Conservation (phyloP, 2,113 vertebrate genomes). For the Brachionichthys hirsutus region DNA sequence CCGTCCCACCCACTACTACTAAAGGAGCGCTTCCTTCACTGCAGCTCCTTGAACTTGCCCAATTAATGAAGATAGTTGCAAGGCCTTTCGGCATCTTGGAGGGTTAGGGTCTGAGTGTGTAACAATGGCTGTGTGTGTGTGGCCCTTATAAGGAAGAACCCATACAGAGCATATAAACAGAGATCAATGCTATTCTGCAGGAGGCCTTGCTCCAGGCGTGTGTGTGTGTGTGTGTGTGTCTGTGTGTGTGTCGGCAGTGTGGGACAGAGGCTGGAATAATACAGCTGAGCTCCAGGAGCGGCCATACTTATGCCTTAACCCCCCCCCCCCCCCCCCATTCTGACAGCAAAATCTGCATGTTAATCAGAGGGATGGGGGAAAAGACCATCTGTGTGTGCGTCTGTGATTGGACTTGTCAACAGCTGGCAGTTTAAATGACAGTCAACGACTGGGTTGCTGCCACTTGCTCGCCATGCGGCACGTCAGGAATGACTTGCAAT, state of each 20-base stretch:
- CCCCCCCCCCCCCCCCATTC: conserved; percentile 43
- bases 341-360: conserved; percentile 66
- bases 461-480: conserved; percentile 67
- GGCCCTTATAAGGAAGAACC: conserved; percentile 74
- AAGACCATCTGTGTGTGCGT: conserved; percentile 17
- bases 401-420: conserved; percentile 69
- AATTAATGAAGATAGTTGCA: conserved; percentile 56
- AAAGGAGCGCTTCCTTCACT: conserved; percentile 26
- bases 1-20: conserved; percentile 49
- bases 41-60: conserved; percentile 34
- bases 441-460: conserved; percentile 67
- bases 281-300: conserved; percentile 68
- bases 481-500: conserved; percentile 78
- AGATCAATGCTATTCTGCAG: conserved; percentile 69
- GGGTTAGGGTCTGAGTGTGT: conserved; percentile 28
- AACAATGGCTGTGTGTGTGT: conserved; percentile 57
- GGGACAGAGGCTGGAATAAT: conserved; percentile 64
- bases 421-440: conserved; percentile 70
- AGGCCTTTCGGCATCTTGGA: conserved; percentile 40
- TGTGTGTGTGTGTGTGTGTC: conserved; percentile 37
- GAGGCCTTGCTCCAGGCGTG: conserved; percentile 66
- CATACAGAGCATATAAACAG: conserved; percentile 72
- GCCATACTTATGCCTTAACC: conserved; percentile 60
- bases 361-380: conserved; percentile 53
- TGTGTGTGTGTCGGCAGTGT: no score